phyloP scores from a whole-genome alignment of 2,797 vertebrate species.

The Sebastolobus altivelis region DNA sequence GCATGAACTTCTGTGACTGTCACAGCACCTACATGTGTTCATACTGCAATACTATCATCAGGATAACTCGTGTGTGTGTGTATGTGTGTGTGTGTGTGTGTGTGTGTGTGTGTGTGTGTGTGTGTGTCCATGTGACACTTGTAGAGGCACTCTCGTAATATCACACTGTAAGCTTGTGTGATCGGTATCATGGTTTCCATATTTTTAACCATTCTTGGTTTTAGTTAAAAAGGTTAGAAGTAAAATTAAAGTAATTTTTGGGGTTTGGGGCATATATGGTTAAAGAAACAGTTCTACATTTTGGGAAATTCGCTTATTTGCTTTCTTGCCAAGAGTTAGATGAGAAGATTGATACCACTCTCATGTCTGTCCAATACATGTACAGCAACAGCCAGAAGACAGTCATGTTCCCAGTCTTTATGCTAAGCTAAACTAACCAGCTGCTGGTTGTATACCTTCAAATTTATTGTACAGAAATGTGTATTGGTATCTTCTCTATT shows the following conservation, averaged over 20 bases:
- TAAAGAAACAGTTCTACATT: neutral
- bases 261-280: neutral
- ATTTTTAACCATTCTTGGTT: neutral
- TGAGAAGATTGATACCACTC: too few species aligned
- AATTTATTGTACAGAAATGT: neutral
- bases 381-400: too few species aligned
- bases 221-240: neutral
- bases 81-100: neutral
- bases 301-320: neutral
- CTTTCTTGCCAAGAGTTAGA: neutral
- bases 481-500: too few species aligned
- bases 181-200: too few species aligned
- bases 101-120: neutral
- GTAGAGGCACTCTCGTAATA: neutral
- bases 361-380: too few species aligned
- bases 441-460: neutral
- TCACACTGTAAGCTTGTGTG: neutral
- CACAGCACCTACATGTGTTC: neutral
- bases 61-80: neutral
- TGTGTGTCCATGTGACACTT: neutral
- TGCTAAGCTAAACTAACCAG: neutral
- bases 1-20: neutral
- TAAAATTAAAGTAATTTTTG: neutral
- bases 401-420: too few species aligned
- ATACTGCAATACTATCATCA: neutral